A percentile compares a stretch with the other conserved stretches of the same genome.
Conservation (phyloP, 2,888 invertebrate species). For the Amblyjoppa proteus region DNA sequence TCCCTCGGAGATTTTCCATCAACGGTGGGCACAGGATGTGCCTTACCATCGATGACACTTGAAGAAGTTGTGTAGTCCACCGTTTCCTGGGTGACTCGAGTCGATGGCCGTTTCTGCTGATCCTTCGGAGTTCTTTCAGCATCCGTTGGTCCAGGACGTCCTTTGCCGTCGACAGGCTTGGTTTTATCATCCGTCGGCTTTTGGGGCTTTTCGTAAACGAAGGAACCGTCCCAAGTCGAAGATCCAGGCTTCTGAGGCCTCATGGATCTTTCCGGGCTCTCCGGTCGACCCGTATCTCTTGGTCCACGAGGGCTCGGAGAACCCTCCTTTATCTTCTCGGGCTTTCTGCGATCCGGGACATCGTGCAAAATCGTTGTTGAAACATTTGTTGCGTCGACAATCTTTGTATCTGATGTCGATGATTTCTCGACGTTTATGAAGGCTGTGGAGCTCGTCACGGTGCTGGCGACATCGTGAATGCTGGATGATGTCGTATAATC, state of each 20-base stretch:
- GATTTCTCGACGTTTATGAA: conserved; percentile 67
- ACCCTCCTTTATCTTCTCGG: conserved; percentile 35
- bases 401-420: conserved; percentile 63
- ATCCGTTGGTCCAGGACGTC: conserved; percentile 12
- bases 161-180: conserved; percentile 60
- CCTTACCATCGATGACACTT: conserved; percentile 60
- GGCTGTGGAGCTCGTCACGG: conserved; percentile 59
- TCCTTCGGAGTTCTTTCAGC: conserved; percentile 46
- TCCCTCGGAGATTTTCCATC: conserved; percentile 35
- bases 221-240: conserved; percentile 77
- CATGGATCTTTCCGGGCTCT: conserved; percentile 47
- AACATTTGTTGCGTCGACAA: conserved; percentile 61
- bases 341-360: conserved; percentile 35
- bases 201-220: conserved; percentile 71
- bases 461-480: conserved; percentile 47
- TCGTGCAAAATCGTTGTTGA: conserved; percentile 64
- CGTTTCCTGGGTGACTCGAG: neutral
- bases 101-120: conserved; percentile 10
- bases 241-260: conserved; percentile 71
- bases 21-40: conserved; percentile 40
- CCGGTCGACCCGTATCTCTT: conserved; percentile 46
- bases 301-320: conserved; percentile 11
- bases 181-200: conserved; percentile 55
- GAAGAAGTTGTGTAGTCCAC: conserved; percentile 55
- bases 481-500: conserved; percentile 46